These are phyloP conservation scores for Vicugna pacos DNA, from an alignment of 2,113 vertebrate species.

Conservation along the genomic window DNA sequence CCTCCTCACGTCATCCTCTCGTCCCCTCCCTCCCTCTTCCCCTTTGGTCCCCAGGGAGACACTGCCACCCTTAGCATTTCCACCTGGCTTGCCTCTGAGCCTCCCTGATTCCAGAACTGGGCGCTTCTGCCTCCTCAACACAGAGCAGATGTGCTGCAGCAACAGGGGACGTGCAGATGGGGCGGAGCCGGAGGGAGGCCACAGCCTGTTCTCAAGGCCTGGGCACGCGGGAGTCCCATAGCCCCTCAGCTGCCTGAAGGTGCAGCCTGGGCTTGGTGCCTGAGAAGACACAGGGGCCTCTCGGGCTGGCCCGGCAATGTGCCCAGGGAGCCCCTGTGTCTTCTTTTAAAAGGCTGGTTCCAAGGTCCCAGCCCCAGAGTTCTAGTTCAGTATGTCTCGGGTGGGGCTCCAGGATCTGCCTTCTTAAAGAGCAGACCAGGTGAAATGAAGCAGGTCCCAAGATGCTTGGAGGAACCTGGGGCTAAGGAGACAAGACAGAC, in stretches of 20 bases:
- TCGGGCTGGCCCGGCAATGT: neutral
- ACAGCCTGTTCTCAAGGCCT: neutral
- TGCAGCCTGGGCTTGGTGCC: neutral
- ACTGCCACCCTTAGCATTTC: neutral
- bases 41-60: neutral
- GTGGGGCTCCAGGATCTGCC: neutral
- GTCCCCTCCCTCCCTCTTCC: neutral
- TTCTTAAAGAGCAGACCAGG: neutral
- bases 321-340: neutral
- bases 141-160: neutral
- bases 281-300: neutral
- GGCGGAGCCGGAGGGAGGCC: neutral
- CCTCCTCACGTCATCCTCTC: neutral
- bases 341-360: neutral
- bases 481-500: neutral
- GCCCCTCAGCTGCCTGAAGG: neutral
- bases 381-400: neutral
- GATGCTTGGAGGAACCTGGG: neutral
- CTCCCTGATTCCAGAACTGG: neutral
- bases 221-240: neutral
- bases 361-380: neutral
- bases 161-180: neutral
- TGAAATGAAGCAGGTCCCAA: neutral
- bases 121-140: neutral
- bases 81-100: neutral